Percentiles rank a stretch among this genome's conserved stretches.
Evolutionary conservation across 2,113 vertebrate genomes (phyloP).

Genomic region (Triplophysa tibetana): DNA sequence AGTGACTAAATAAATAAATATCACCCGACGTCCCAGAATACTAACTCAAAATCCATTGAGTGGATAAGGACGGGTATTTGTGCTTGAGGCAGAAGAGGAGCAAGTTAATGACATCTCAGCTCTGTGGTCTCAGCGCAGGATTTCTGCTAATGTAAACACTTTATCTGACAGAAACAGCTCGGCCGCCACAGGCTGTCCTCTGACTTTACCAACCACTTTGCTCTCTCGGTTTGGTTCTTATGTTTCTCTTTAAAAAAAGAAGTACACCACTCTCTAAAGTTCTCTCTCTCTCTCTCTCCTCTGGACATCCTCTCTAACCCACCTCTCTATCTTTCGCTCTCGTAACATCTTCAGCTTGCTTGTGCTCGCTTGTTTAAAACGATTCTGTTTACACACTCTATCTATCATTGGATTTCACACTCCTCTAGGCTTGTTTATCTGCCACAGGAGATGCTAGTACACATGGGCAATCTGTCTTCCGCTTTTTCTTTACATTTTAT

Average conservation of each 20-base stretch:
- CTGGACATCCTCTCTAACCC: slow-evolving; percentile 35
- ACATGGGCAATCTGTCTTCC: slow-evolving; percentile 17
- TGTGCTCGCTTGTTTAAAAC: slow-evolving; percentile 48
- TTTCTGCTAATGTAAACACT: slow-evolving; percentile 46
- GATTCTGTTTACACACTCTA: slow-evolving; percentile 59
- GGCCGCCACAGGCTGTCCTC: slow-evolving; percentile 51
- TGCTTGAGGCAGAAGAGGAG: slow-evolving; percentile 8
- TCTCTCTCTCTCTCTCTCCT: slow-evolving; percentile 42
- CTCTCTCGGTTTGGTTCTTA: slow-evolving; percentile 56
- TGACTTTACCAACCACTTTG: slow-evolving; percentile 21
- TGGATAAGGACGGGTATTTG: not conserved
- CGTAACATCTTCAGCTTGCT: slow-evolving; percentile 7
- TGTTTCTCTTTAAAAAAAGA: slow-evolving; percentile 62
- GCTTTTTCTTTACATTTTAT: slow-evolving; percentile 18
- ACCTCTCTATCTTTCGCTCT: slow-evolving; percentile 40
- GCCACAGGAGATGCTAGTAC: slow-evolving; percentile 48
- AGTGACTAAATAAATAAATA: not conserved
- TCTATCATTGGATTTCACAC: slow-evolving; percentile 64
- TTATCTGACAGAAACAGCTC: slow-evolving; percentile 64
- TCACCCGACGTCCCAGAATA: not conserved
- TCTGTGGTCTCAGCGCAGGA: slow-evolving; percentile 10
- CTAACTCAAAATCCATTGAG: slow-evolving; percentile 18
- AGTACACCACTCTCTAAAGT: slow-evolving; percentile 57
- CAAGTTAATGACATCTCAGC: slow-evolving; percentile 30
- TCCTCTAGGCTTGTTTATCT: slow-evolving; percentile 59